Evolutionary conservation across 2,888 invertebrate species (phyloP).

Genomic region (Melangyna quadrimaculata): DNA sequence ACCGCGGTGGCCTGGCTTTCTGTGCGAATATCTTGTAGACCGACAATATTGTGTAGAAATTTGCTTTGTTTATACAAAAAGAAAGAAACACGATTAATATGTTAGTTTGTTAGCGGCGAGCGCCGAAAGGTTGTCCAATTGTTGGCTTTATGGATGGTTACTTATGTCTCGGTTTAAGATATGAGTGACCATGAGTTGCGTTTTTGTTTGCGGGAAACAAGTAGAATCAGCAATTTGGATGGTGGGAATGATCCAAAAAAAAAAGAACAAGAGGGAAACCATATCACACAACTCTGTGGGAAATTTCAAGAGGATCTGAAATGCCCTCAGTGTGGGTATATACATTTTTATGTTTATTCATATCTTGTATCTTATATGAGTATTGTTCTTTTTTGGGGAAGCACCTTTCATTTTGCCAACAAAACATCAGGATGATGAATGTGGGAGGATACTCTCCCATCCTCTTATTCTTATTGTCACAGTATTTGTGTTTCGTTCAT

Average conservation of each 20-base stretch:
- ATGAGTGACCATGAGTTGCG: slow-evolving; percentile 44
- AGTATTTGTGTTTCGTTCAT: slow-evolving; percentile 55
- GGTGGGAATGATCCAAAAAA: slow-evolving; percentile 41
- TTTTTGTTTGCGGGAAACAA: slow-evolving; percentile 21
- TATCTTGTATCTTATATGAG: slow-evolving; percentile 37
- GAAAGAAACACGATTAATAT: slow-evolving; percentile 63
- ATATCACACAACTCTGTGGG: slow-evolving; percentile 41
- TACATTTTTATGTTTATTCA: neutral
- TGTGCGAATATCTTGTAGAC: slow-evolving; percentile 28
- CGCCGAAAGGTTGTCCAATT: neutral
- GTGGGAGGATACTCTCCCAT: slow-evolving; percentile 53
- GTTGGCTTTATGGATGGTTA: slow-evolving; percentile 2
- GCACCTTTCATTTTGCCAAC: slow-evolving; percentile 23
- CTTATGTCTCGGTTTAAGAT: slow-evolving; percentile 43
- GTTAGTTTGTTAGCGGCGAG: slow-evolving; percentile 47
- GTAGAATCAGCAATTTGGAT: slow-evolving; percentile 11
- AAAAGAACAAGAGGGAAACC: slow-evolving; percentile 2
- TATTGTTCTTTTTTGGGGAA: slow-evolving; percentile 29
- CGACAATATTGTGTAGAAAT: slow-evolving; percentile 31
- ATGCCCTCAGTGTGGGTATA: slow-evolving; percentile 1
- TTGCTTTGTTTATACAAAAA: slow-evolving; percentile 31
- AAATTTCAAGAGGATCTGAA: slow-evolving; percentile 17
- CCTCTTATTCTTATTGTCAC: slow-evolving; percentile 35
- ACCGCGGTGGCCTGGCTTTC: slow-evolving; percentile 3
- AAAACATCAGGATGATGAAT: slow-evolving; percentile 28